Conservation (phyloP, 2,888 invertebrate species). For the Tipula vernalis region DNA sequence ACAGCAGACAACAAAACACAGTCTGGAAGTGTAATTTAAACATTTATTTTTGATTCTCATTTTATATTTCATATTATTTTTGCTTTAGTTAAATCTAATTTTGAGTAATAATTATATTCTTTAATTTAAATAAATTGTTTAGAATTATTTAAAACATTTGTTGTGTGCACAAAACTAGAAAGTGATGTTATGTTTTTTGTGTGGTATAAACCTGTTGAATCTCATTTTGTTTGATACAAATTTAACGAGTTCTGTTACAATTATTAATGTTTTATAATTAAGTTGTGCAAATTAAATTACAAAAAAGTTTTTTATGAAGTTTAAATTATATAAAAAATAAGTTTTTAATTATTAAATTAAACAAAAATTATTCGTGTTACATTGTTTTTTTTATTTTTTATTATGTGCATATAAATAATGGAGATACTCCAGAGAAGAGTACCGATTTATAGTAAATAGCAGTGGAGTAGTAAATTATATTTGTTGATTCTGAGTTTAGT, state of each 20-base stretch:
- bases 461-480: neutral
- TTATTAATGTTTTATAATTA: neutral
- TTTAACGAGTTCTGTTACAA: neutral
- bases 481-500: neutral
- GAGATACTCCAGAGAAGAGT: neutral
- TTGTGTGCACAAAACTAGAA: neutral
- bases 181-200: neutral
- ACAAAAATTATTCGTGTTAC: neutral
- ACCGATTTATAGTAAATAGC: neutral
- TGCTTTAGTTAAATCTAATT: neutral
- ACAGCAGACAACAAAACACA: neutral
- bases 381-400: neutral
- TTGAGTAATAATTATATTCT: neutral
- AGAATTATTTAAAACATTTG: neutral
- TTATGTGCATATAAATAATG: neutral
- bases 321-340: neutral
- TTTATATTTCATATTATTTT: neutral
- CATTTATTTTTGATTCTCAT: neutral
- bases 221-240: neutral
- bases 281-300: neutral
- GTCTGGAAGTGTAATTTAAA: neutral
- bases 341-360: neutral
- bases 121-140: neutral
- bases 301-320: neutral
- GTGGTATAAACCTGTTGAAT: neutral